Percentiles rank a stretch among this genome's conserved stretches.
Conservation (phyloP, 2,888 invertebrate species). For the Diaphora mendica region DNA sequence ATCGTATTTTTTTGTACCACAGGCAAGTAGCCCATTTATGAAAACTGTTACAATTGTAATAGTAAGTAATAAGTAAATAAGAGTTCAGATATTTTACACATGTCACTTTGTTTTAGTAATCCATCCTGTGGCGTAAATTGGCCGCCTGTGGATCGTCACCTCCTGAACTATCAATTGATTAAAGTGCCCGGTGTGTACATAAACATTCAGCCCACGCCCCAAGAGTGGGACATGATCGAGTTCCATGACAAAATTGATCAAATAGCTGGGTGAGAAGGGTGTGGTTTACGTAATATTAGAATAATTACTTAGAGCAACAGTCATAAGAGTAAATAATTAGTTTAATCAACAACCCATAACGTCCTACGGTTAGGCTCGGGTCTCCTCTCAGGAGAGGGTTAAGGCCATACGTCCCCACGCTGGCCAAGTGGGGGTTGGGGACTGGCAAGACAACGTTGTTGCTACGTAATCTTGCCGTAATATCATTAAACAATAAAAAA, state of each 20-base stretch:
- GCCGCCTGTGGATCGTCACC: constrained; percentile 17
- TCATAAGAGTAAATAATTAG: neutral
- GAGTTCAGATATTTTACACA: neutral
- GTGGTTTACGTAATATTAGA: neutral
- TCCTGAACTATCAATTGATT: constrained; percentile 37
- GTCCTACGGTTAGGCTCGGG: too few species aligned
- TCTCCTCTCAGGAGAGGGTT: too few species aligned
- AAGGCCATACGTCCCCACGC: too few species aligned
- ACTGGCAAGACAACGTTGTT: too few species aligned
- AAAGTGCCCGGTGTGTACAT: constrained; percentile 23
- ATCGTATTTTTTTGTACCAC: too few species aligned
- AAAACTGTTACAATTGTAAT: neutral
- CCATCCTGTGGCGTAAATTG: constrained; percentile 33
- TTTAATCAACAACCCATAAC: too few species aligned
- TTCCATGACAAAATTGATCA: constrained; percentile 40
- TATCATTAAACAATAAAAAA: neutral
- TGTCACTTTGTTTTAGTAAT: constrained; percentile 20
- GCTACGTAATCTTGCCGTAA: too few species aligned
- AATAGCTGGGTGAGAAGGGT: constrained; percentile 25
- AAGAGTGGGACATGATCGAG: constrained; percentile 31
- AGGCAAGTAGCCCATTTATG: too few species aligned
- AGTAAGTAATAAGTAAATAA: neutral
- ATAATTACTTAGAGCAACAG: neutral
- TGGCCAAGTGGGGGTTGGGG: too few species aligned
- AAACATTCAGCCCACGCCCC: constrained; percentile 24